A percentile compares a stretch with the other conserved stretches of the same genome.
Conservation (phyloP, 2,113 vertebrate species). For the Elephas maximus region DNA sequence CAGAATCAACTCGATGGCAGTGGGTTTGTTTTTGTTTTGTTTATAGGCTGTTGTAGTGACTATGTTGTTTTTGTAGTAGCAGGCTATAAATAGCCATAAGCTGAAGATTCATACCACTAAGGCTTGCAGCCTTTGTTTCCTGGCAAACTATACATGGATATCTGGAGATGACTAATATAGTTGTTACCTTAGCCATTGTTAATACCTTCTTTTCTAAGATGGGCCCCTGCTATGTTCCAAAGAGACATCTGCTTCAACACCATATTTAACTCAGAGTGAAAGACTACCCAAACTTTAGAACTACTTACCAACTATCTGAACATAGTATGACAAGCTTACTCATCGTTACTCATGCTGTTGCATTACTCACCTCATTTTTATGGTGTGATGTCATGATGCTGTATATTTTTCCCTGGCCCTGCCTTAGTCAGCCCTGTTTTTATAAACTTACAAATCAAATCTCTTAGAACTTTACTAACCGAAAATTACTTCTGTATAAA, state of each 20-base stretch:
- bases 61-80: background rate
- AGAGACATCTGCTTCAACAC: background rate
- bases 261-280: background rate
- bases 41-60: background rate
- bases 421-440: background rate
- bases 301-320: background rate
- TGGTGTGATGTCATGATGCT: background rate
- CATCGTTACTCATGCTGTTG: background rate
- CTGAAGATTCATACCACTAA: background rate
- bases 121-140: background rate
- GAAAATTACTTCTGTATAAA: background rate
- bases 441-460: conserved; percentile 11
- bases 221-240: background rate
- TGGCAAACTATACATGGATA: background rate
- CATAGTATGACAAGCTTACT: background rate
- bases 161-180: background rate
- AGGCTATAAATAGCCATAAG: background rate
- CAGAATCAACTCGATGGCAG: too few species aligned
- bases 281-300: background rate
- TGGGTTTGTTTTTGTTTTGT: too few species aligned
- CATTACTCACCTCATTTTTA: background rate
- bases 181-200: background rate
- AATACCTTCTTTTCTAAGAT: background rate
- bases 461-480: background rate
- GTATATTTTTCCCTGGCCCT: background rate